Base-by-base conservation (phyloP, 2,888 invertebrate species). In the Euplagia quadripunctaria region DNA sequence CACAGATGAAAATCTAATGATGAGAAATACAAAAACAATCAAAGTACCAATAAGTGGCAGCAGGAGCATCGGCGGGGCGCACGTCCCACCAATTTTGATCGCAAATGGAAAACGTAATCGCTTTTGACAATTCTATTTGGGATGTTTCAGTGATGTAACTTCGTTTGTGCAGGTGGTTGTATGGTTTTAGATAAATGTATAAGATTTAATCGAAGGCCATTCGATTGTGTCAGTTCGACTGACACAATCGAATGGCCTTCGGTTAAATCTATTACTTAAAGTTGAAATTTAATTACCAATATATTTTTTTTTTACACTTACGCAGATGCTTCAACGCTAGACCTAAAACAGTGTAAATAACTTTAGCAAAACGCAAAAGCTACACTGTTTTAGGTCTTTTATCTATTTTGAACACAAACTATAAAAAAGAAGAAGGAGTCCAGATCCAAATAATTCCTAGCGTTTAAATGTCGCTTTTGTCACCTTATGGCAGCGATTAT, bases 81-180 rank as follows among this genome's bases (percentile, higher is more conserved):
- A 82, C 91, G 88, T 87, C 94, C 93, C 91, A 92, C 91, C 95
- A 94, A 95, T 94, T 94, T 91, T 85, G 88, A 84, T 88, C 85
- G 87, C 90, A 94, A 95, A 94, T 94, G 88, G 94, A 92, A 94
- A 95, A 91, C 89, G 93, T 94, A 94, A 95, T 95, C 87, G 89
- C 86, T 93, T 93, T 94, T 81, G 91, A 88, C 92, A 92, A 93
- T 92, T 92, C 90, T 88, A 94, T 94, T 94, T 94, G 87, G 82
- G 76, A 83, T 86, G 87, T 86, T 89, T 86, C 87, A 86, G 81
- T 82, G 84, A 82, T 83, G 78, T 93, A 94, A 94, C 90, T 91
- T 88, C 85, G 85, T 94, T 94, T 90, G 78, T 77, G 75, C 93
- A 93, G 94, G 93, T 94, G 88, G 87, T 73, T 78, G 72, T 75